Percentiles rank a stretch among this genome's conserved stretches.
These are phyloP conservation scores for Cynaeus angustus DNA, from an alignment of 2,888 invertebrate species.

Conservation along the genomic window DNA sequence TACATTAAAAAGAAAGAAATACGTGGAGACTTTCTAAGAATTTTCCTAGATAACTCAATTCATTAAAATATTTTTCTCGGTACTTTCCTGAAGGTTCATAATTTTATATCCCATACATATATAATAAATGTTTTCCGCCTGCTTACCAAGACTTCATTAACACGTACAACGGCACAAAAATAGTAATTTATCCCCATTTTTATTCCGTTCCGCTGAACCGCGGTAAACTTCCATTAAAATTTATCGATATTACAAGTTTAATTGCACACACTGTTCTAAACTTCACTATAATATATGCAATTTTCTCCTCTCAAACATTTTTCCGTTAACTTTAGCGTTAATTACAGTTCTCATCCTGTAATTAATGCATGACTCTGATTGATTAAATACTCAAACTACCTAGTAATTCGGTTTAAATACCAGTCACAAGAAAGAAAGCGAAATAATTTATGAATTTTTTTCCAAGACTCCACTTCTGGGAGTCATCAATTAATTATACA, in stretches of 20 bases:
- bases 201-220: not conserved
- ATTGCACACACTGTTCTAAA: not conserved
- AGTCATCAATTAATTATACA: conserved; percentile 9
- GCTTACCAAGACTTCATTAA: no score
- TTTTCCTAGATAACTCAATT: no score
- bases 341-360: conserved; percentile 22
- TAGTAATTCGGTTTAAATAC: conserved; percentile 6
- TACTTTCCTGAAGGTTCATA: no score
- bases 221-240: not conserved
- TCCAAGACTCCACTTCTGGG: not conserved
- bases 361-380: conserved; percentile 35
- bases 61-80: no score
- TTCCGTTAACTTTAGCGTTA: conserved; percentile 14
- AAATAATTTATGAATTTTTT: not conserved
- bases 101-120: no score
- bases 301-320: conserved; percentile 18
- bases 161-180: no score
- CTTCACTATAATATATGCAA: not conserved
- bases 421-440: not conserved
- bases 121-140: no score
- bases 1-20: no score
- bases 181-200: not conserved
- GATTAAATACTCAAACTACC: conserved; percentile 16
- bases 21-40: no score
- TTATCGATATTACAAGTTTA: conserved; percentile 3